These are phyloP conservation scores for Balaeniceps rex DNA, from an alignment of 2,113 vertebrate genomes.

Conservation along the genomic window DNA sequence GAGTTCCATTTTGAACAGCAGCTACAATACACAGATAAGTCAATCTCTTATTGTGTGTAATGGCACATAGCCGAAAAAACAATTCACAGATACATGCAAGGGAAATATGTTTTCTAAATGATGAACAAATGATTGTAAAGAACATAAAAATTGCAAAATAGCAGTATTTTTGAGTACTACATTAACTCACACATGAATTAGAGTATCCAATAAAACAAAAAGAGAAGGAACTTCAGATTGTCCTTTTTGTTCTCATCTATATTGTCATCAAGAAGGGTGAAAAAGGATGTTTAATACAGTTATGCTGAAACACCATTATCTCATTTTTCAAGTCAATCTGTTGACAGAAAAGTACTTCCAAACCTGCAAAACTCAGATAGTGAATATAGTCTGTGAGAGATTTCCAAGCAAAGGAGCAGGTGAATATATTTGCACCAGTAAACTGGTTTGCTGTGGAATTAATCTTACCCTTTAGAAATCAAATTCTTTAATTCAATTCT, in stretches of 20 bases:
- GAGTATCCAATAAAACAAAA: neutral
- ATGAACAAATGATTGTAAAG: neutral
- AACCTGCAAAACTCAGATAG: neutral
- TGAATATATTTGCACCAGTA: neutral
- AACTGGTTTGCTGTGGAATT: neutral
- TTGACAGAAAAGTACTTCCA: neutral
- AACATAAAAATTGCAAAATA: neutral
- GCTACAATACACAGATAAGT: neutral
- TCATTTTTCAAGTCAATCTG: neutral
- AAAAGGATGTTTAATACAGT: neutral
- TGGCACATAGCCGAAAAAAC: neutral
- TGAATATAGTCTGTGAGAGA: neutral
- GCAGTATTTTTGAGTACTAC: neutral
- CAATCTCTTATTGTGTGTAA: neutral
- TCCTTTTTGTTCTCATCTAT: neutral
- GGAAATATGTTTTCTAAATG: neutral
- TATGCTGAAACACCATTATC: neutral
- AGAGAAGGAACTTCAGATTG: neutral
- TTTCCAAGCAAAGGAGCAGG: neutral
- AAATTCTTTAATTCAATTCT: neutral
- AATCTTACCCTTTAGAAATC: neutral
- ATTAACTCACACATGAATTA: neutral
- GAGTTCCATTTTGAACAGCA: neutral
- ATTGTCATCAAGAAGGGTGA: neutral
- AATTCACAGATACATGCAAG: neutral